A percentile compares a stretch with the other conserved stretches of the same genome.
Evolutionary conservation across 2,797 vertebrate genomes (phyloP).

Genomic region (Tachyglossus aculeatus): DNA sequence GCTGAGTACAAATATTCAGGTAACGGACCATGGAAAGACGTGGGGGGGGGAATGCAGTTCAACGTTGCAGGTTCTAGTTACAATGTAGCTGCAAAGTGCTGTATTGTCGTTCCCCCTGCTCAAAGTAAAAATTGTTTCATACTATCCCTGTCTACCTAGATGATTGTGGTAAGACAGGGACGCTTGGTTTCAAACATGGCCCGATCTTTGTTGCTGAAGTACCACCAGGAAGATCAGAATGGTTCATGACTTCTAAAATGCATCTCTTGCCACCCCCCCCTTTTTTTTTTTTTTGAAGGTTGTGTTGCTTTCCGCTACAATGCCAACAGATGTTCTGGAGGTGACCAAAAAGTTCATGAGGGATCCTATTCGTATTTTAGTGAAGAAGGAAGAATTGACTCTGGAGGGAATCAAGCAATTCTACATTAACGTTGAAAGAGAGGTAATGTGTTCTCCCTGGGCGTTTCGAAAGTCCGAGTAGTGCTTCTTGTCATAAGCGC

Average conservation of each 20-base stretch:
- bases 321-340: constrained; percentile 97
- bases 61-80: constrained; percentile 70
- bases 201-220: too few relatives aligned
- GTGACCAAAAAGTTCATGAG: constrained; percentile 99
- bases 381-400: constrained; percentile 98
- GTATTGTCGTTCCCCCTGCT: constrained; percentile 83
- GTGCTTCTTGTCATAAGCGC: constrained; percentile 88
- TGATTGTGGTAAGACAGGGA: constrained; percentile 69
- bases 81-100: constrained; percentile 68
- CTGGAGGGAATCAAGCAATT: constrained; percentile 99
- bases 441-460: constrained; percentile 72
- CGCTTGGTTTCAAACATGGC: constrained; percentile 78
- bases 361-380: constrained; percentile 95
- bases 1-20: constrained; percentile 96
- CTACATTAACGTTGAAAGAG: constrained; percentile 97
- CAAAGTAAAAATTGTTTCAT: constrained; percentile 71
- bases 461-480: accelerated
- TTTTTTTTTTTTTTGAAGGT: constrained; percentile 76
- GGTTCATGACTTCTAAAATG: background rate
- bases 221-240: too few relatives aligned
- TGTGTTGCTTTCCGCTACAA: constrained; percentile 95
- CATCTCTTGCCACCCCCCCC: background rate
- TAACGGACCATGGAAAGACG: constrained; percentile 34
- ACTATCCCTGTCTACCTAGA: constrained; percentile 78
- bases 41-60: background rate